phyloP scores from a whole-genome alignment of 2,797 vertebrate genomes.

The Squalus acanthias region DNA sequence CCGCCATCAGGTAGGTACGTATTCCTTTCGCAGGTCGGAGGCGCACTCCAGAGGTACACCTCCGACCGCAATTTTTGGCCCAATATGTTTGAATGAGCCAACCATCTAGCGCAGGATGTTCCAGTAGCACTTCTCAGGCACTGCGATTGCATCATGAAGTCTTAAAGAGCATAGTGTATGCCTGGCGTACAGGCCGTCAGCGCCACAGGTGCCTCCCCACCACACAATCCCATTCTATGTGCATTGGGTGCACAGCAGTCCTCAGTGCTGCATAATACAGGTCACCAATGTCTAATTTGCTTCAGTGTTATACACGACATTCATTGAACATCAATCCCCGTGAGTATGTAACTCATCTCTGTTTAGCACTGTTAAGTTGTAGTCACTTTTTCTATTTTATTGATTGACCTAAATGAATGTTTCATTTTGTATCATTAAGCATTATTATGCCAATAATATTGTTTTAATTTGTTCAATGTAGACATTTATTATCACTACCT shows the following conservation, averaged over 20 bases:
- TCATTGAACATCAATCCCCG: background rate
- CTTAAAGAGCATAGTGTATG: background rate
- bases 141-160: background rate
- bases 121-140: background rate
- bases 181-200: background rate
- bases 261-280: background rate
- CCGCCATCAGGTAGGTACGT: no score
- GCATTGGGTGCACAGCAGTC: background rate
- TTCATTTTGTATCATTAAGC: background rate
- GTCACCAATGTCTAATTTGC: background rate
- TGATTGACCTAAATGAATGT: background rate
- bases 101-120: background rate
- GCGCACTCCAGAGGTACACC: no score
- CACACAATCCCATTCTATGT: background rate
- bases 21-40: no score
- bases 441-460: background rate
- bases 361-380: background rate
- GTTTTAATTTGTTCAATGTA: background rate
- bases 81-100: background rate
- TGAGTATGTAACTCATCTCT: background rate
- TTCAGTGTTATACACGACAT: background rate
- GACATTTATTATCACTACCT: background rate
- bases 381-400: background rate
- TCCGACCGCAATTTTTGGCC: no score
- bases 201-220: background rate